These are phyloP conservation scores for Sitta carolinensis DNA, from an alignment of 2,797 vertebrate genomes.

Conservation along the genomic window DNA sequence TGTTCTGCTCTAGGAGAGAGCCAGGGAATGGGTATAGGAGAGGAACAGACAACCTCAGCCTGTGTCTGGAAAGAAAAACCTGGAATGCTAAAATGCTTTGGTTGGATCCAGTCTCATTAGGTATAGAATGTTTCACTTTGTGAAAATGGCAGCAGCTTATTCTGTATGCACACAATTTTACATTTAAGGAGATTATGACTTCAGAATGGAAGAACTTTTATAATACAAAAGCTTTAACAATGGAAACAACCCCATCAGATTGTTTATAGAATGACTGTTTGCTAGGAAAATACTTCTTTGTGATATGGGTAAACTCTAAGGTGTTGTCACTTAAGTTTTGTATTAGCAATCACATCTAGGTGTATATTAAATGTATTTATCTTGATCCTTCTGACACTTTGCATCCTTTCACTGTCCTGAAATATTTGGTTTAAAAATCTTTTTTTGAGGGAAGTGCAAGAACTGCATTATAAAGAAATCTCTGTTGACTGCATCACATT, in stretches of 20 bases:
- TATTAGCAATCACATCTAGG: neutral
- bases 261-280: neutral
- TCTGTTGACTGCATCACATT: neutral
- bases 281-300: neutral
- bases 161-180: neutral
- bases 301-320: neutral
- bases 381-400: neutral
- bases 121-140: neutral
- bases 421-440: fast-evolving
- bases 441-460: neutral
- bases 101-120: neutral
- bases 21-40: neutral
- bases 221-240: neutral
- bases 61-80: neutral
- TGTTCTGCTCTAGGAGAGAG: neutral
- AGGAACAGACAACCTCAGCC: neutral
- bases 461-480: neutral
- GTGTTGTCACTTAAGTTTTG: neutral
- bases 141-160: neutral
- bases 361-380: neutral
- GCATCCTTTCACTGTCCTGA: neutral
- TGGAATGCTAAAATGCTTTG: neutral
- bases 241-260: neutral
- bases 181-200: neutral
- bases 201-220: neutral